Evolutionary conservation across 2,888 invertebrate genomes (phyloP).

Genomic region (Hypena proboscidalis): DNA sequence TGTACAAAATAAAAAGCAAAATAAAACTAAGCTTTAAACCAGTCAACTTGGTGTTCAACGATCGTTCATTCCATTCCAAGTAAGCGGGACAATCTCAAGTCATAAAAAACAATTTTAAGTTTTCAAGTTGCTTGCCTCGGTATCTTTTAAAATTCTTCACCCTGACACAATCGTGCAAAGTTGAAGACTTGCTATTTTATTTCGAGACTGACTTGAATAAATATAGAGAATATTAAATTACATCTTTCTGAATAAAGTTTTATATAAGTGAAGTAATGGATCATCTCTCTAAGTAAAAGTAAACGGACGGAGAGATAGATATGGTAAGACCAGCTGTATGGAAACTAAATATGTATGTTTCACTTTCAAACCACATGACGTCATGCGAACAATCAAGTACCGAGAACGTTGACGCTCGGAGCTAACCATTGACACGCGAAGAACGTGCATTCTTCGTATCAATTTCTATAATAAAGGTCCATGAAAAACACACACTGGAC

Average conservation of each 20-base stretch:
- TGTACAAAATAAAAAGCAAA: constrained; percentile 10
- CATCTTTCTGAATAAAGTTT: too few species aligned
- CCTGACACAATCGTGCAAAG: constrained; percentile 20
- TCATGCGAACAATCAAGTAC: too few species aligned
- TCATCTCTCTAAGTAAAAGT: constrained; percentile 34
- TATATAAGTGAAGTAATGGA: constrained; percentile 9
- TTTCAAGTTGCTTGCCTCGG: constrained; percentile 21
- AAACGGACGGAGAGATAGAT: constrained; percentile 10
- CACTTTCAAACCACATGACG: too few species aligned
- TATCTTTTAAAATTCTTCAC: constrained; percentile 11
- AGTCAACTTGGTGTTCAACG: constrained; percentile 34
- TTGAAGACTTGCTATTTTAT: constrained; percentile 26
- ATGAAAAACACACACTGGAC: too few species aligned
- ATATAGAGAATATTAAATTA: too few species aligned
- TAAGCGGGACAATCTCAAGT: constrained; percentile 14
- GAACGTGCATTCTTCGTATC: too few species aligned
- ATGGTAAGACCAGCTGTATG: too few species aligned
- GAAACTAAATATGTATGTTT: too few species aligned
- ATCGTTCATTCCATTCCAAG: constrained; percentile 9
- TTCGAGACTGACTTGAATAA: constrained; percentile 17
- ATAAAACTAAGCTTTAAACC: constrained; percentile 24
- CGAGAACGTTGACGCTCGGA: too few species aligned
- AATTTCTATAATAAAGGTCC: too few species aligned
- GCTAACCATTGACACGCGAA: too few species aligned
- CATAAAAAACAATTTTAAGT: constrained; percentile 11